These are phyloP conservation scores for Pollenia angustigena DNA, from an alignment of 2,888 invertebrate species.

Conservation along the genomic window DNA sequence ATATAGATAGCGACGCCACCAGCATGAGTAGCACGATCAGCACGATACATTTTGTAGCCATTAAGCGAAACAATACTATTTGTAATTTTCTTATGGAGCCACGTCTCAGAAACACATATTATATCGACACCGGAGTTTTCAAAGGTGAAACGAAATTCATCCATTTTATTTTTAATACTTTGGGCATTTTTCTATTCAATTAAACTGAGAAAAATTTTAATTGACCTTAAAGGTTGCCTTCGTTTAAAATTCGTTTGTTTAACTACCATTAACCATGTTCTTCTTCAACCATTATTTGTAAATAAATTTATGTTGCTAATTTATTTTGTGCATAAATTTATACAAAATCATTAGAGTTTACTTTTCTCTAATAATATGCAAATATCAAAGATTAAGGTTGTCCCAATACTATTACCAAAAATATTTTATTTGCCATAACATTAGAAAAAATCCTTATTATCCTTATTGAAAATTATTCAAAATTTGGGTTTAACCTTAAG, in stretches of 20 bases:
- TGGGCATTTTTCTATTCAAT: background rate
- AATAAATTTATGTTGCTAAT: constrained; percentile 66
- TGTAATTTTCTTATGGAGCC: too few species aligned
- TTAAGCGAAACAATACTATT: too few species aligned
- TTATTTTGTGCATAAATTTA: constrained; percentile 63
- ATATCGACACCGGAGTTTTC: too few species aligned
- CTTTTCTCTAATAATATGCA: background rate
- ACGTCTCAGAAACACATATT: too few species aligned
- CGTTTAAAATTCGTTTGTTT: background rate
- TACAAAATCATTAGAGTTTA: constrained; percentile 42
- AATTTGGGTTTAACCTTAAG: background rate
- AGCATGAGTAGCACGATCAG: too few species aligned
- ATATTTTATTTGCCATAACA: too few species aligned
- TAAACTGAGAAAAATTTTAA: background rate
- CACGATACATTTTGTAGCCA: too few species aligned
- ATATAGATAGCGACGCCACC: too few species aligned
- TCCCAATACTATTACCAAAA: too few species aligned
- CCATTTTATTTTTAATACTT: too few species aligned
- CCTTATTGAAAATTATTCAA: background rate
- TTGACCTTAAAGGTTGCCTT: background rate
- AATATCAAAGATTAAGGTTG: background rate
- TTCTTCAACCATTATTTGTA: constrained; percentile 36
- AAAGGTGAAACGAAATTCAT: too few species aligned
- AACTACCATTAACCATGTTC: constrained; percentile 9
- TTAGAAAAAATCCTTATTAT: too few species aligned